phyloP scores from a whole-genome alignment of 2,113 vertebrate genomes.

The Pedionomus torquatus region DNA sequence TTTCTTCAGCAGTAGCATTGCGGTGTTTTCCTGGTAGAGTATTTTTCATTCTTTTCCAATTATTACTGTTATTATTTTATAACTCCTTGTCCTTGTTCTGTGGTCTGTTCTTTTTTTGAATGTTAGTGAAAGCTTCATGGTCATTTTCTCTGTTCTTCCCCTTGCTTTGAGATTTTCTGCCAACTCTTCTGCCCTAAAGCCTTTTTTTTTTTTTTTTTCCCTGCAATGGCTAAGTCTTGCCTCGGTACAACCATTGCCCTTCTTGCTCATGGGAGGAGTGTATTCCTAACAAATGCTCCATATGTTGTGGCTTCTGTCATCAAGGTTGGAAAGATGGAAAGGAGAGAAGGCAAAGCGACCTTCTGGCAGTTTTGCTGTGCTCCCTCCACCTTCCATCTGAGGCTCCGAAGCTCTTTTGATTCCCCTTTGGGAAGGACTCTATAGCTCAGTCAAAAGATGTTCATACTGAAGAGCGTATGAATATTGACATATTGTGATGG shows the following conservation, averaged over 20 bases:
- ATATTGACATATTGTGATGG: no score
- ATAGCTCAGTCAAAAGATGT: not conserved
- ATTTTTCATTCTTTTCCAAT: conserved; percentile 16
- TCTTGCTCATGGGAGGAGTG: not conserved
- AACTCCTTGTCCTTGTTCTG: not conserved
- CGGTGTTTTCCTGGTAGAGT: not conserved
- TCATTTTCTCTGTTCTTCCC: not conserved
- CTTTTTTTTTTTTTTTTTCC: not conserved
- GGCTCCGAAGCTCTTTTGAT: not conserved
- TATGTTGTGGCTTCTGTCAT: not conserved
- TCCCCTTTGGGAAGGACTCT: not conserved
- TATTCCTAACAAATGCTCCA: not conserved
- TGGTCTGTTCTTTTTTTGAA: not conserved
- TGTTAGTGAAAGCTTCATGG: not conserved
- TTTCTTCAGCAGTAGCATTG: not conserved
- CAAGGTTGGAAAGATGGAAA: not conserved
- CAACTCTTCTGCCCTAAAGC: not conserved
- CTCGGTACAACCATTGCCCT: not conserved
- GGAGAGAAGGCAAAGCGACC: not conserved
- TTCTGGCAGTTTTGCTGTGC: not conserved
- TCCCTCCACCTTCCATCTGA: not conserved
- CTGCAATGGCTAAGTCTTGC: not conserved
- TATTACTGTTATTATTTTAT: conserved; percentile 5
- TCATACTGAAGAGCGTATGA: not conserved
- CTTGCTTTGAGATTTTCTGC: not conserved